phyloP scores from a whole-genome alignment of 1,140 invertebrate species.

The Papilio glaucus region DNA sequence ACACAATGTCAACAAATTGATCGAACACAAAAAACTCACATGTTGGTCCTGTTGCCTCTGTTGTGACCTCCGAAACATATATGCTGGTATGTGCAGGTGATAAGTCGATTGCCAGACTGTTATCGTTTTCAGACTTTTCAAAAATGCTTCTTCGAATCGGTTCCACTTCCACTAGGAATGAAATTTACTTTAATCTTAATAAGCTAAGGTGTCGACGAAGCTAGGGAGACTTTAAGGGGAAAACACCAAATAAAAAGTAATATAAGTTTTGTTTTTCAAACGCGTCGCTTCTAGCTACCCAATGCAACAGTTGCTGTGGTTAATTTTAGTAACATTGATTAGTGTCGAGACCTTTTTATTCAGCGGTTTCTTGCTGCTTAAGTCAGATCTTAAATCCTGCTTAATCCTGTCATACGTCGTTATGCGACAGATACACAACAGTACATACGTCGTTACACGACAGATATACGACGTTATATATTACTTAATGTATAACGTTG shows the following conservation, averaged over 20 bases:
- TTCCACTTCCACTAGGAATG: conserved; percentile 45
- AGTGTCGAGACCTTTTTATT: too few species aligned
- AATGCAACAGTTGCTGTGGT: too few species aligned
- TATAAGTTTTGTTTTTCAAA: too few species aligned
- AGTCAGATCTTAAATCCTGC: too few species aligned
- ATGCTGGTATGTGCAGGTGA: conserved; percentile 33
- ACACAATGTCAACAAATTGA: background rate
- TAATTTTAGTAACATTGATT: too few species aligned
- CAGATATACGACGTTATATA: too few species aligned
- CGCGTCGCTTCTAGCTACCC: too few species aligned
- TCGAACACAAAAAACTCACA: background rate
- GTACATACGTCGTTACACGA: too few species aligned
- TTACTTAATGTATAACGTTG: too few species aligned
- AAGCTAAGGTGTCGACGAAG: background rate
- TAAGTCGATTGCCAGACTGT: conserved; percentile 58
- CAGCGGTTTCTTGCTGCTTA: too few species aligned
- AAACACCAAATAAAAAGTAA: background rate
- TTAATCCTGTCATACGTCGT: too few species aligned
- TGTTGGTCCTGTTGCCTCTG: background rate
- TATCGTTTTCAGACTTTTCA: conserved; percentile 45
- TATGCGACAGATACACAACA: too few species aligned
- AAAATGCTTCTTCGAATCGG: conserved; percentile 35
- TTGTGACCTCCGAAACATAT: background rate
- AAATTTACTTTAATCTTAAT: conserved; percentile 19
- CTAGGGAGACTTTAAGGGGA: background rate